These are phyloP conservation scores for Drosophila paracracens DNA, from an alignment of 2,888 invertebrate genomes.

Conservation along the genomic window DNA sequence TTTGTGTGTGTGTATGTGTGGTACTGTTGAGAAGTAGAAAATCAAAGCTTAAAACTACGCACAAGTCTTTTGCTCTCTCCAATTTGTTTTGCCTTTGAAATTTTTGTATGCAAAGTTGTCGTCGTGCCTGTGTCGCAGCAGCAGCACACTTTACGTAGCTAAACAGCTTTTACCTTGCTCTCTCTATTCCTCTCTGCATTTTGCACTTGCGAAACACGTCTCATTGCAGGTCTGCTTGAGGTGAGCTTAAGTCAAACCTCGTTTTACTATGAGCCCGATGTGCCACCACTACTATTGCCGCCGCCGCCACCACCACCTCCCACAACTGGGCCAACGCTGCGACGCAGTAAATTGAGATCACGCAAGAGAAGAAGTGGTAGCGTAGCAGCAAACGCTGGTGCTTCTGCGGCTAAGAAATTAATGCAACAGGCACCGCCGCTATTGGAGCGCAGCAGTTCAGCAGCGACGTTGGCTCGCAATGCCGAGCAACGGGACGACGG, in stretches of 20 bases:
- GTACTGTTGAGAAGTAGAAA: background rate
- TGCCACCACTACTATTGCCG: constrained; percentile 26
- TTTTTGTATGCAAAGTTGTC: constrained; percentile 35
- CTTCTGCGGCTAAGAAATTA: constrained; percentile 17
- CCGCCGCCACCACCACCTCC: constrained; percentile 15
- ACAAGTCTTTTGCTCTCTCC: background rate
- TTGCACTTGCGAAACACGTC: constrained; percentile 48
- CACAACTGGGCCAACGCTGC: constrained; percentile 30
- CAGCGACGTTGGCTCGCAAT: constrained; percentile 63
- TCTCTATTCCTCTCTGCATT: constrained; percentile 48
- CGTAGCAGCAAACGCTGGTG: constrained; percentile 1
- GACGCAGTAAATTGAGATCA: constrained; percentile 61
- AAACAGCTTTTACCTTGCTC: constrained; percentile 46
- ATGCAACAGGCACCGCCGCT: constrained; percentile 18
- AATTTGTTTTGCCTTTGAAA: constrained; percentile 32
- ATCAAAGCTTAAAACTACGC: background rate
- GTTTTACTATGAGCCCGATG: constrained; percentile 61
- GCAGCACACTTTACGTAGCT: constrained; percentile 17
- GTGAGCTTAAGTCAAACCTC: constrained; percentile 66
- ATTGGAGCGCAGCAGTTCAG: constrained; percentile 60
- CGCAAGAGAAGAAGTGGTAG: constrained; percentile 52
- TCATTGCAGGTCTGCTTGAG: constrained; percentile 75
- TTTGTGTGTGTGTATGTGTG: background rate
- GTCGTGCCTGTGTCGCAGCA: constrained; percentile 21
- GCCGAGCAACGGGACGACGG: constrained; percentile 69